Evolutionary conservation across 2,888 invertebrate genomes (phyloP), one percentile per base, ranked within the genome.

Genomic region (Brenthis hecate): DNA sequence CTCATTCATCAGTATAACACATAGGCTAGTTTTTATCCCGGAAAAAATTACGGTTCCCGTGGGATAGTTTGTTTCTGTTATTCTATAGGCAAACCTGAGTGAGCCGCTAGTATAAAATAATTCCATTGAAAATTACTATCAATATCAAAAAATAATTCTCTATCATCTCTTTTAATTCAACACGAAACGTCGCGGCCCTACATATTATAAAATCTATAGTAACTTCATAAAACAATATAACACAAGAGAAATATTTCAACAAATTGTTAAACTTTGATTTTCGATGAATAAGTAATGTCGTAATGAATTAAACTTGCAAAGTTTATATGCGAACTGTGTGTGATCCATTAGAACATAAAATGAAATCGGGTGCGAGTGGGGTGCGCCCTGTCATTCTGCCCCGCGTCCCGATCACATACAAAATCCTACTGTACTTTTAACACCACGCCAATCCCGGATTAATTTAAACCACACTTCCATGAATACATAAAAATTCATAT

Each of bases 291-390:
- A 50, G 53, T 61, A 48, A 60, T 36, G 48, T 47, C 6, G 43
- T 66, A 54, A 43, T 53, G 28, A 58, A 65, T 58, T 65, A 60
- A 66, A 61, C 48, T 53, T 23, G 43, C 48, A 48, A 60, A 66
- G 55, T 66, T 60, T 60, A 47, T 8, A 60, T 61, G 43, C 53
- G 50, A 66, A 60, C 23, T 62, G 43, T 58, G 36, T 65, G 55
- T 56, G 65, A 65, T 65, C 50, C 55, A 60, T 69, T 69, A 65
- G 69, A 60, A 65, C 28, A 32, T 66, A 48, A 56, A 66, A 66
- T 61, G 32, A 62, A 65, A 69, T 16, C 51, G 69, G 50, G 65
- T 28, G 65, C 47, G 61, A 58, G 64, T 53, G 58, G 61, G 65
- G 43, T 56, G 50, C 16, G 5, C 50, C 50, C 60, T 66, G 66